Percentiles rank a stretch among this genome's conserved stretches.
Conservation (phyloP, 1,140 invertebrate genomes). For the Macrosteles quadrilineatus region DNA sequence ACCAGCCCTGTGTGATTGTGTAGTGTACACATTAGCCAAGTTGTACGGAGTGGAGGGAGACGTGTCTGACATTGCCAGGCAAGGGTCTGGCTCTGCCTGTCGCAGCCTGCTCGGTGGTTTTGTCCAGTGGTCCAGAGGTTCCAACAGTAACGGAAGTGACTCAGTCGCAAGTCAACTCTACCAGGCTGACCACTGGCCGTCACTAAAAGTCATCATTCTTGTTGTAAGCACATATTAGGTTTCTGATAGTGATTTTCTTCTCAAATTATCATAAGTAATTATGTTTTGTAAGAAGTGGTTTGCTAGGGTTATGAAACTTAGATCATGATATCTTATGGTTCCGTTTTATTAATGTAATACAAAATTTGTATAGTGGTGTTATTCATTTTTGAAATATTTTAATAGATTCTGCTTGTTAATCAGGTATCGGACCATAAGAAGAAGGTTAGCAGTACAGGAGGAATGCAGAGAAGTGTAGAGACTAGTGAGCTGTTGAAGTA, state of each 20-base stretch:
- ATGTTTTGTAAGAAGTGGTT: background rate
- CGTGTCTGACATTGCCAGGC: slow-evolving; percentile 79
- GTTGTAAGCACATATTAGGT: slow-evolving; percentile 66
- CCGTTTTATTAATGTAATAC: too few relatives aligned
- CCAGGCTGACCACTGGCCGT: slow-evolving; percentile 80
- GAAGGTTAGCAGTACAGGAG: slow-evolving; percentile 82
- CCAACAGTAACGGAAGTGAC: slow-evolving; percentile 69
- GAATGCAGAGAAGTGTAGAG: slow-evolving; percentile 82
- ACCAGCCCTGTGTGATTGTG: background rate
- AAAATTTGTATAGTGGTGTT: too few relatives aligned
- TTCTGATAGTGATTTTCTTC: background rate
- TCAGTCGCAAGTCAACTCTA: slow-evolving; percentile 79
- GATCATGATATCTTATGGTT: background rate
- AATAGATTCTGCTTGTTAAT: too few relatives aligned
- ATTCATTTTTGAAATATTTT: too few relatives aligned
- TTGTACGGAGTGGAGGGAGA: slow-evolving; percentile 78
- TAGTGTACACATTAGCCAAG: slow-evolving; percentile 65
- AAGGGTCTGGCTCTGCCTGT: slow-evolving; percentile 96
- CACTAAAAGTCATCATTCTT: slow-evolving; percentile 86
- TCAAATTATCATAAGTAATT: background rate
- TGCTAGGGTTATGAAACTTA: background rate
- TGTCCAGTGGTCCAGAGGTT: slow-evolving; percentile 78
- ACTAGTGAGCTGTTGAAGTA: slow-evolving; percentile 85
- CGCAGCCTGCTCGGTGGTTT: slow-evolving; percentile 94
- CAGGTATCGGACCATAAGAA: slow-evolving; percentile 83